Evolutionary conservation across 2,113 vertebrate species (phyloP), one percentile per base, ranked within the genome.

Genomic region (Sialia sialis): DNA sequence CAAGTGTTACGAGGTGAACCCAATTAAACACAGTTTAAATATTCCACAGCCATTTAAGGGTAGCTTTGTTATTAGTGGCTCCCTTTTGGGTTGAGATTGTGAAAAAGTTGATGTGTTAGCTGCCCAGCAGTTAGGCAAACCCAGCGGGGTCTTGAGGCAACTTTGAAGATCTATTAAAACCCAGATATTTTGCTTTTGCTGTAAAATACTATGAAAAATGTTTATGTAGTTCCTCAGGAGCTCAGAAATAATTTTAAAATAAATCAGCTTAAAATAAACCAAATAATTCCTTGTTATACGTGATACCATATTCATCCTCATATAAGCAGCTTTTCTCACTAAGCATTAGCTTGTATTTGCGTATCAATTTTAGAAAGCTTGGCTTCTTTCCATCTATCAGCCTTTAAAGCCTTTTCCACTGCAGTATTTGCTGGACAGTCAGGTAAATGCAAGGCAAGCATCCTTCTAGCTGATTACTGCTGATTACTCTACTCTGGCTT

Each of bases 201-300:
- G 46, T 74, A 51, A 94, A 94, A 87, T 80, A 51, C 75, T 88
- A 54, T 74, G 16, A 75, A 79, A 96, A 94, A 94, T 69, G 32
- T 87, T 85, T 91, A 90, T 55, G 68, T 43, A 74, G 90, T 55
- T 91, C 51, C 75, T 95, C 22, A 25, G 78, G 43, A 95, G 87
- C 89, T 93, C 89, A 93, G 67, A 94, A 97, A 93, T 91, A 90
- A 91, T 90, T 93, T 95, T 63, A 63, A 89, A 95, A 91, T 93
- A 94, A 96, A 96, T 94, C 94, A 93, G 89, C 94, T 96, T 96
- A 95, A 97, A 96, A 95, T 87, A 95, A 91, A 86, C 63, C 82
- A 4, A 83, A 12, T 95, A 95, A 96, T 91, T 96, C 91, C 94
- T 89, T 91, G 93, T 97, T 94, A 78, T 60, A 87, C 0, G 32